Evolutionary conservation across 2,797 vertebrate species (phyloP).

Genomic region (Smutsia temminckii): DNA sequence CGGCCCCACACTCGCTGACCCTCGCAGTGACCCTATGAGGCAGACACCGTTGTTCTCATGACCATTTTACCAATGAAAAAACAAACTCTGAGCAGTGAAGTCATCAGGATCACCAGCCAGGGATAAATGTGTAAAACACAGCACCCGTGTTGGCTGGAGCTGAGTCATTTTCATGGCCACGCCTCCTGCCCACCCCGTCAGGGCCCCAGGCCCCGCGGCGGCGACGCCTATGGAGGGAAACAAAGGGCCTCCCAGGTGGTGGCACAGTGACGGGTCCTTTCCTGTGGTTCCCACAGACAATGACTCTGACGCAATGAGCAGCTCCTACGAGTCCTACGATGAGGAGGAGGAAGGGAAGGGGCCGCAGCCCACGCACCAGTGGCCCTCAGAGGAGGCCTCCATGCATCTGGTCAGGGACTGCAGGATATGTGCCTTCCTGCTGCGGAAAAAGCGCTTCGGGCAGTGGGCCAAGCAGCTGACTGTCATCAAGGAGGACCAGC

Average conservation of each 20-base stretch:
- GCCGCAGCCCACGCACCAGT: slow-evolving; percentile 89
- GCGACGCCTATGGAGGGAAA: not conserved
- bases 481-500: slow-evolving; percentile 93
- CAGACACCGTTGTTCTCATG: not conserved
- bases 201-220: not conserved
- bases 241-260: not conserved
- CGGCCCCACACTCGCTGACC: not conserved
- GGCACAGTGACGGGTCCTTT: not conserved
- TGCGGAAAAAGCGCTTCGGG: slow-evolving; percentile 97
- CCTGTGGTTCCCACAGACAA: slow-evolving; percentile 88
- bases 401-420: slow-evolving; percentile 93
- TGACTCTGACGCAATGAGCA: slow-evolving; percentile 97
- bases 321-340: slow-evolving; percentile 98
- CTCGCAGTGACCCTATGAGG: not conserved
- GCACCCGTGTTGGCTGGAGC: not conserved
- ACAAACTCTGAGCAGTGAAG: not conserved
- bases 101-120: not conserved
- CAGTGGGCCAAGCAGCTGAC: slow-evolving; percentile 98
- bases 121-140: not conserved
- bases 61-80: not conserved
- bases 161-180: not conserved
- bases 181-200: not conserved
- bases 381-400: slow-evolving; percentile 92
- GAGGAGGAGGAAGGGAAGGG: slow-evolving; percentile 96
- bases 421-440: slow-evolving; percentile 95